Base-by-base conservation (phyloP, 2,888 invertebrate species). In the Macaria liturata region DNA sequence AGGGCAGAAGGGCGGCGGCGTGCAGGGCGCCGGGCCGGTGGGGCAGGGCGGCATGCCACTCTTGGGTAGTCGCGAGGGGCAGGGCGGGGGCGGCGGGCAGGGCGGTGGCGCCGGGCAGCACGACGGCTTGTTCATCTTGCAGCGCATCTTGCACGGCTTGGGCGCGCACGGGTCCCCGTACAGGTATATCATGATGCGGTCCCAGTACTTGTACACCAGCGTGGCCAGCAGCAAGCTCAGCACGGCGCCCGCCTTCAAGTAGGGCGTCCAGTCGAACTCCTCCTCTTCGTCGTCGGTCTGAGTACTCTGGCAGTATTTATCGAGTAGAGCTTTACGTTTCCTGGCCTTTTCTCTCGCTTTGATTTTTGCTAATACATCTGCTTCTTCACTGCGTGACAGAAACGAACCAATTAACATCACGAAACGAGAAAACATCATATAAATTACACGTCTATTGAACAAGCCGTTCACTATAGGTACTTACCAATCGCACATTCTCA, bases 401-500 rank as follows among this genome's bases (percentile, higher is more conserved):
- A 1, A 20, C 20, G 20, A 20, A 20, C 20, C 20, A 20, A 20
- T 20, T 20, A 20, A 20, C 20, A 20, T 20, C 20, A 37, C 34
- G 34, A 7, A 37, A 37, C 5, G 4, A 37, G 34, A 6, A 37
- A 37, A 37, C 7, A 37, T 37, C 7, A 37, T 6, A 37, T 37
- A 37, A 37, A 6, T 37, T 3, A 6, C 1, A 37, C 7, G 34
- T 37, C 34, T 6, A 6, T 7, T 37, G 4, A 37, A 6, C 2
- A 7, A 37, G 20, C 34, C 7, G 34, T 2, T 3, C 4, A 6
- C 34, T 6, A n/a, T n/a, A n/a, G n/a, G 4, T 37, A 70, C 80
- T 71, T 62, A 83, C 84, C 84, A 84, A 64, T 82, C 82, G 64
- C 81, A 84, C 80, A 82, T 83, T 9, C 37, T 72, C 53, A 61